These are phyloP conservation scores for Pseudocheirus occidentalis DNA, from an alignment of 2,797 vertebrate species.

Conservation along the genomic window DNA sequence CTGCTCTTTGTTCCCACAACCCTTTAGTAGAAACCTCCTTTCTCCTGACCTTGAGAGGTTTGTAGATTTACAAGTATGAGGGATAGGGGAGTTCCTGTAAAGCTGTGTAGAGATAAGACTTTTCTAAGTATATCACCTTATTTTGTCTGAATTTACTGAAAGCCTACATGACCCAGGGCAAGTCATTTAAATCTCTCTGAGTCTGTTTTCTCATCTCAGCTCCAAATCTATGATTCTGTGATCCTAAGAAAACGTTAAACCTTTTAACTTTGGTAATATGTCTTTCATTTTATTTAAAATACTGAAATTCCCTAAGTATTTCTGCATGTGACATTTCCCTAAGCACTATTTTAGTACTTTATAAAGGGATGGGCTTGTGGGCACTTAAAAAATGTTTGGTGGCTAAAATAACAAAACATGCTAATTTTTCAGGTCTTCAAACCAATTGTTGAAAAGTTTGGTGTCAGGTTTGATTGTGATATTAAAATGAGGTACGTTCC, in stretches of 20 bases:
- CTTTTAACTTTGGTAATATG: conserved; percentile 4
- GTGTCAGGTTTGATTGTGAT: conserved; percentile 93
- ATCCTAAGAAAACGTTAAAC: conserved; percentile 8
- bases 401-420: conserved; percentile 50
- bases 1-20: background rate
- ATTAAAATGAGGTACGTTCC: conserved; percentile 91
- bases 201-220: background rate
- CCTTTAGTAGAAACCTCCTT: background rate
- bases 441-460: conserved; percentile 93
- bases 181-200: background rate
- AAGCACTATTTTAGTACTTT: background rate
- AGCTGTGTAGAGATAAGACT: background rate
- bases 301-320: background rate
- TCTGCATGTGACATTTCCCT: background rate
- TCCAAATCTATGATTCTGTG: background rate
- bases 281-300: conserved; percentile 31
- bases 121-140: background rate
- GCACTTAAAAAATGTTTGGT: conserved; percentile 6
- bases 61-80: background rate
- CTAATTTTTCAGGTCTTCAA: conserved; percentile 93
- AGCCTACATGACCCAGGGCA: background rate
- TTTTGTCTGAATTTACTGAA: background rate
- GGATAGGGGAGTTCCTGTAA: background rate
- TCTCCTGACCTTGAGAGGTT: background rate
- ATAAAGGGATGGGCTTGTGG: conserved; percentile 9